Base-by-base conservation (phyloP, 1,140 invertebrate species). In the Thaumatotibia leucotreta region DNA sequence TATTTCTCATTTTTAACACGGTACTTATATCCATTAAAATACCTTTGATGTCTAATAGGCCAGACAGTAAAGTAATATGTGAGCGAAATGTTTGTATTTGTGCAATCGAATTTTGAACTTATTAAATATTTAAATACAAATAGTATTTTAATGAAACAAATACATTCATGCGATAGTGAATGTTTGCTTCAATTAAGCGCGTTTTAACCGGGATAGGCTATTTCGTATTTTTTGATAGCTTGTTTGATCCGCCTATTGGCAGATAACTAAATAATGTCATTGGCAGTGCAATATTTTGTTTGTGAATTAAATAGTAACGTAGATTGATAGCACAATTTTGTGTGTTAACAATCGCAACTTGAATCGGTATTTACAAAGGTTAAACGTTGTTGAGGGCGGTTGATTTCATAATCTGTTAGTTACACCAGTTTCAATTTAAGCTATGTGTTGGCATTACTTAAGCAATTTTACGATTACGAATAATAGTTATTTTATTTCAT, bases 1-100 rank as follows among this genome's bases (percentile, higher is more conserved):
- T 72, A 76, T 72, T 75, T 69, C 63, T 64, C 69, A 66, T 73
- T 75, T 73, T 74, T 27, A 8, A 54, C 20, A 65, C 61, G 52
- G 49, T 63, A 67, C 49, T 35, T 66, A 72, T 67, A 54, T 14
- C 61, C 65, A 69, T 75, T 72, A 69, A 68, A 70, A 73, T 68
- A 45, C 67, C 66, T 65, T 73, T 72, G 63, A 72, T 61, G 67
- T 72, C 68, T 66, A 62, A 69, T 69, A 69, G 67, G 27, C 45
- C 52, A 31, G 52, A 58, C 29, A 58, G 29, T 58, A 58, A 58
- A 58, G 24, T 58, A 29, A 24, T 58, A n/a, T 24, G 52, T 14
- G 14, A 29, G 4, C 62, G n/a, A 17, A 58, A 58, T 58, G 3
- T 27, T 17, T 58, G 50, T 27, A n/a, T 20, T 45, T 50, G 11